Evolutionary conservation across 2,888 invertebrate genomes (phyloP).

Genomic region (Agapostemon virescens): DNA sequence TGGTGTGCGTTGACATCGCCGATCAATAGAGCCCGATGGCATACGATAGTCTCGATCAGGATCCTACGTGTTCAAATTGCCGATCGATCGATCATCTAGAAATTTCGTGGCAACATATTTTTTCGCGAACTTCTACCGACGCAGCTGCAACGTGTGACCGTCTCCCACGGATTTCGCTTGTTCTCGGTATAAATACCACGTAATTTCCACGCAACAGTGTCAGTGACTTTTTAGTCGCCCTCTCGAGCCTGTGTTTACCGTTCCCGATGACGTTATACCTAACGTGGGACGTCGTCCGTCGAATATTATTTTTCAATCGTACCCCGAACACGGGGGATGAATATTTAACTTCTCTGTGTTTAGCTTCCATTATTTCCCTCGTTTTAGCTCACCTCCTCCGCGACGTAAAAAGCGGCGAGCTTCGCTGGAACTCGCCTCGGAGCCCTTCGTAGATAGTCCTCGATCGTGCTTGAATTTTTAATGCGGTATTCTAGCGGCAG

Average conservation of each 20-base stretch:
- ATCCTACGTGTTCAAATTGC: neutral
- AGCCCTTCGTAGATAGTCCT: neutral
- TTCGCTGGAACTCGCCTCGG: neutral
- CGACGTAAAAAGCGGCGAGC: neutral
- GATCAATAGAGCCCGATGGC: conserved; percentile 76
- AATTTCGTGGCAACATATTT: no score
- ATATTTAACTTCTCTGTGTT: neutral
- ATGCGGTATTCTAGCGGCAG: neutral
- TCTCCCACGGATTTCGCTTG: neutral
- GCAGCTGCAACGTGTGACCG: neutral
- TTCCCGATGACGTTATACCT: neutral
- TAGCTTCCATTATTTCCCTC: neutral
- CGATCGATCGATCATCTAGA: conserved; percentile 1
- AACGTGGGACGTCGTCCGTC: neutral
- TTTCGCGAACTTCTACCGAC: neutral
- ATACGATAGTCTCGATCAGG: conserved; percentile 50
- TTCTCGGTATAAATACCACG: conserved; percentile 1
- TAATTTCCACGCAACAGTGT: conserved; percentile 10
- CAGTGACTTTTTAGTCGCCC: conserved; percentile 4
- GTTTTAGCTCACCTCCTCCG: neutral
- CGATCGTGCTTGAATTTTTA: neutral
- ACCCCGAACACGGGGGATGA: neutral
- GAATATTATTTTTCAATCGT: conserved; percentile 4
- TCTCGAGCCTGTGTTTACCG: neutral
- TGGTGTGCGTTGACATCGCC: conserved; percentile 64